phyloP scores from a whole-genome alignment of 2,888 invertebrate species.

The Copidosoma aretas region DNA sequence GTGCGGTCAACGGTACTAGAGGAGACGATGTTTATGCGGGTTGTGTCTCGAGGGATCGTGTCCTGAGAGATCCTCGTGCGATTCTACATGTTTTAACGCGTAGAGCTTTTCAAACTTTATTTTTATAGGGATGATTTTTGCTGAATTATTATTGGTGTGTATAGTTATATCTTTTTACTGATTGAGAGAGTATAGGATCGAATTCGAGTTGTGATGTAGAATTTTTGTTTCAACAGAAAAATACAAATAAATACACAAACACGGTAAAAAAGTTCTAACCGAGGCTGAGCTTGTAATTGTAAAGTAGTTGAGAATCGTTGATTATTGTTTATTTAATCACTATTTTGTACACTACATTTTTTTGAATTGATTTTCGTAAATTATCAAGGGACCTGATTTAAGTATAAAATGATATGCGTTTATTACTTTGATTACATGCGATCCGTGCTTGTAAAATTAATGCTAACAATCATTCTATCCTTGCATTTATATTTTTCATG shows the following conservation, averaged over 20 bases:
- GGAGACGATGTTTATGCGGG: not conserved
- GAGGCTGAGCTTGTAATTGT: constrained; percentile 32
- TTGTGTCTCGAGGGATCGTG: constrained; percentile 5
- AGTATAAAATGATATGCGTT: constrained; percentile 23
- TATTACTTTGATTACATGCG: constrained; percentile 4
- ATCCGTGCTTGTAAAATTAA: constrained; percentile 20
- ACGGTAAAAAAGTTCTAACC: constrained; percentile 19
- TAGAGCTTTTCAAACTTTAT: constrained; percentile 37
- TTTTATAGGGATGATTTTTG: constrained; percentile 39
- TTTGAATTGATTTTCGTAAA: constrained; percentile 17
- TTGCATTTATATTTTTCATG: not conserved
- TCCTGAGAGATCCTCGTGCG: not conserved
- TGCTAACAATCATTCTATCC: constrained; percentile 9
- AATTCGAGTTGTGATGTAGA: constrained; percentile 26
- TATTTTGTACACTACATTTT: constrained; percentile 11
- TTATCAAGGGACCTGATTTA: constrained; percentile 19
- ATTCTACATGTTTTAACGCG: constrained; percentile 30
- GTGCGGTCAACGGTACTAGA: not conserved
- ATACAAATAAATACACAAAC: too few relatives aligned
- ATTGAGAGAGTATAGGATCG: not conserved
- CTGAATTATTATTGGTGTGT: constrained; percentile 32
- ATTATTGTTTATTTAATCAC: not conserved
- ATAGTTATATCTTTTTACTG: constrained; percentile 26
- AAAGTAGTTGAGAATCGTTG: constrained; percentile 25
- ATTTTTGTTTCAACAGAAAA: constrained; percentile 17